These are phyloP conservation scores for Dysdera silvatica DNA, from an alignment of 1,140 invertebrate genomes.

Conservation along the genomic window DNA sequence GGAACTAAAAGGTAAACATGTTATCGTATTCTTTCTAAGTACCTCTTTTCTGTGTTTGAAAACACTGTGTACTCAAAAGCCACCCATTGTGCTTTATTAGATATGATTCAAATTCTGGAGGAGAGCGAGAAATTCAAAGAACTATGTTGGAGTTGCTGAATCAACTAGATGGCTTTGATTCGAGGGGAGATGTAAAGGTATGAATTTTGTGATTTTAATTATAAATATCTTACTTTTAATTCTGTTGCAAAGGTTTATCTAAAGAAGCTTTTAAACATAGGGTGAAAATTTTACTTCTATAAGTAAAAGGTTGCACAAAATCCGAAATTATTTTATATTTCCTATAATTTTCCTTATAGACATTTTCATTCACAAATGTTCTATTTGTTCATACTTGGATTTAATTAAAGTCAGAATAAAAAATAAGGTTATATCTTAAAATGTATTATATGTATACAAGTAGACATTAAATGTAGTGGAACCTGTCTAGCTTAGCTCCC, in stretches of 20 bases:
- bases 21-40: background rate
- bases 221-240: background rate
- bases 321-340: too few species aligned
- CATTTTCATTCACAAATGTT: too few species aligned
- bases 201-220: conserved; percentile 20
- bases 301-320: too few species aligned
- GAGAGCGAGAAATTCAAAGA: conserved; percentile 98
- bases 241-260: background rate
- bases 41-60: background rate
- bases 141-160: conserved; percentile 99
- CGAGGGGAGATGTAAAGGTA: conserved; percentile 88
- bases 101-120: conserved; percentile 99
- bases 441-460: too few species aligned
- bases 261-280: background rate
- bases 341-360: too few species aligned
- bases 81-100: conserved; percentile 34
- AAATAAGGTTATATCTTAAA: too few species aligned
- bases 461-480: too few species aligned
- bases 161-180: conserved; percentile 98
- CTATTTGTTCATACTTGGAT: too few species aligned
- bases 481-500: too few species aligned
- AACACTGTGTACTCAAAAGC: background rate
- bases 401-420: too few species aligned
- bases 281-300: too few species aligned
- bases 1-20: conserved; percentile 76